Evolutionary conservation across 2,888 invertebrate species (phyloP).

Genomic region (Polymixis flavicincta): DNA sequence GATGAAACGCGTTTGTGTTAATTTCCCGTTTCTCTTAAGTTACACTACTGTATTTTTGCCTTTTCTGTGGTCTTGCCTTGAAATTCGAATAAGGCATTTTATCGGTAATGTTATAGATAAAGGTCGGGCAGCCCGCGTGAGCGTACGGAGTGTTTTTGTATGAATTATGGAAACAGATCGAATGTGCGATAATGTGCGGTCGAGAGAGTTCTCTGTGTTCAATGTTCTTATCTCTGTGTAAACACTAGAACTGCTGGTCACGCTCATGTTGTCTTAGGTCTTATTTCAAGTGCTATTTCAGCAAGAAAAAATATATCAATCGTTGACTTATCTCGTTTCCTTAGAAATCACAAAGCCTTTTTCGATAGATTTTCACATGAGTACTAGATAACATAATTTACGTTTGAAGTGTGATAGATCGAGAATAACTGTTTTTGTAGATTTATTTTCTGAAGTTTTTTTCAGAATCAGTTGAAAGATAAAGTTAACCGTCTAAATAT

Average conservation of each 20-base stretch:
- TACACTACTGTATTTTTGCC: not conserved
- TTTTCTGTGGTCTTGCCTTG: not conserved
- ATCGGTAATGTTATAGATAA: slow-evolving; percentile 46
- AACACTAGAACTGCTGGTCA: slow-evolving; percentile 21
- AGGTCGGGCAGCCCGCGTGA: slow-evolving; percentile 26
- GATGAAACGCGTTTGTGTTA: not conserved
- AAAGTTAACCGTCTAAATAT: not conserved
- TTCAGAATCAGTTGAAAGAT: not conserved
- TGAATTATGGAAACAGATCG: slow-evolving; percentile 57
- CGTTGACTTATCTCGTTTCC: slow-evolving; percentile 15
- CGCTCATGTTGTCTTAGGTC: slow-evolving; percentile 39
- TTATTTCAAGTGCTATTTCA: slow-evolving; percentile 15
- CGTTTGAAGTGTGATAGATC: not conserved
- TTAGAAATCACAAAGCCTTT: slow-evolving; percentile 25
- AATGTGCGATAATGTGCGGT: slow-evolving; percentile 27
- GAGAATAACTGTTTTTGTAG: not conserved
- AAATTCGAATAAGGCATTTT: slow-evolving; percentile 33
- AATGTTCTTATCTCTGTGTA: not conserved
- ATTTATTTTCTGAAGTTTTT: not conserved
- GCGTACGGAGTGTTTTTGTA: slow-evolving; percentile 43
- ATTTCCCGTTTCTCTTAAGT: not conserved
- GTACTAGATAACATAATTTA: not conserved
- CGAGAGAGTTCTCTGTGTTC: too few species aligned
- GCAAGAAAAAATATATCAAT: slow-evolving; percentile 13
- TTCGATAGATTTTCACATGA: not conserved